These are phyloP conservation scores for Phoxinus dragarum DNA, from an alignment of 2,797 vertebrate species.

Conservation along the genomic window DNA sequence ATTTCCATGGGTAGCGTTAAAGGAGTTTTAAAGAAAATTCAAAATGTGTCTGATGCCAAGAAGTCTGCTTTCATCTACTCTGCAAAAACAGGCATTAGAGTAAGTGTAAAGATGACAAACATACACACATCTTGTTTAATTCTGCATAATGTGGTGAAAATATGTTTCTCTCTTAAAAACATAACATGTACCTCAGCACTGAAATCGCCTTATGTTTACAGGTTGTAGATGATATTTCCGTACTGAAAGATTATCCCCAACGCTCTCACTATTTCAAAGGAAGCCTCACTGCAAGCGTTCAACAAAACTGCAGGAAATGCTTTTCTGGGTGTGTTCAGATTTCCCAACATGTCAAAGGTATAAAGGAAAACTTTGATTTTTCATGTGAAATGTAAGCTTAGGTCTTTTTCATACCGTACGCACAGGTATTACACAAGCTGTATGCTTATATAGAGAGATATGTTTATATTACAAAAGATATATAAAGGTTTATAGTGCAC, in stretches of 20 bases:
- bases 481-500: neutral
- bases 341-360: constrained; percentile 67
- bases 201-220: constrained; percentile 48
- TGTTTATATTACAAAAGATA: neutral
- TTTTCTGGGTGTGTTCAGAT: constrained; percentile 65
- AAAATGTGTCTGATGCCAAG: fast-evolving
- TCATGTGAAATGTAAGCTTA: neutral
- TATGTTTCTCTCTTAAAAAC: neutral
- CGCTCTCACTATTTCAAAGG: constrained; percentile 61
- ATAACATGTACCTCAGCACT: neutral
- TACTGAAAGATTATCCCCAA: fast-evolving
- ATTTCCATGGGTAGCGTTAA: constrained; percentile 42
- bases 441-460: neutral
- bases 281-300: constrained; percentile 60
- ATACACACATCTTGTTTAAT: neutral
- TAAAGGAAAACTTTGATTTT: constrained; percentile 17
- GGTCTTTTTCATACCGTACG: neutral
- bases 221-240: constrained; percentile 34
- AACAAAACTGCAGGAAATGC: fast-evolving
- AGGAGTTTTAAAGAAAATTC: constrained; percentile 63
- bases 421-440: neutral
- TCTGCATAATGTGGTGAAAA: neutral
- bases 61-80: constrained; percentile 59
- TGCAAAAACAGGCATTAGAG: constrained; percentile 39
- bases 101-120: constrained; percentile 56